Evolutionary conservation across 1,140 invertebrate species (phyloP), one percentile per base, ranked within the genome.

Genomic region (Habropoda laboriosa): DNA sequence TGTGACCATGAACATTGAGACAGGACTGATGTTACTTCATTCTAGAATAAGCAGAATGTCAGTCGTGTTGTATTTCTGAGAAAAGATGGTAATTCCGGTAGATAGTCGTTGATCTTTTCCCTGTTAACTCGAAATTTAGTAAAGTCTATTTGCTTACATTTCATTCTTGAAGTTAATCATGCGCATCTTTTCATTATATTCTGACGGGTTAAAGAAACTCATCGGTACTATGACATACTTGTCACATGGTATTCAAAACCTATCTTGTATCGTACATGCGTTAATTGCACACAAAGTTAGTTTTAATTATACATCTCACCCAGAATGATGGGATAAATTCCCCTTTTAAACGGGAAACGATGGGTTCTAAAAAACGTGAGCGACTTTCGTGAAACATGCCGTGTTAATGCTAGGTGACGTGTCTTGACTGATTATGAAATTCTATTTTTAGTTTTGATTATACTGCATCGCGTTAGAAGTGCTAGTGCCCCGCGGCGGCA

Each of bases 371-470:
- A 0, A 7, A 64, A 13, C n/a, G 5, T 7, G 2, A n/a, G n/a
- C n/a, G n/a, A 45, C 7, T 38, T 57, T 49, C 18, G 3, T 10
- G 16, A 5, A n/a, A 35, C 40, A 70, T 45, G 38, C 24, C 24
- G 10, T 32, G 8, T 60, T 49, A 35, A 70, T 30, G 32, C 42
- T n/a, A 40, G 16, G 3, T 10, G 66, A 70, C 40, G 32, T 21
- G 3, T 71, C n/a, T 45, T 71, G 35, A 70, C 66, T 70, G 32
- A 70, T 77, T 77, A 70, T 77, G 75, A 71, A 71, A 70, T 78
- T 42, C 67, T 78, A 78, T 78, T 78, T 78, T 71, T 71, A 78
- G 42, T 78, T 78, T 60, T 51, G 67, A 78, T 78, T 78, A 49
- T 60, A 78, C 66, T 13, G 55, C 45, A 71, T 49, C 38, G 12